These are phyloP conservation scores for Sigmodon hispidus DNA, from an alignment of 2,113 vertebrate species.

Conservation along the genomic window DNA sequence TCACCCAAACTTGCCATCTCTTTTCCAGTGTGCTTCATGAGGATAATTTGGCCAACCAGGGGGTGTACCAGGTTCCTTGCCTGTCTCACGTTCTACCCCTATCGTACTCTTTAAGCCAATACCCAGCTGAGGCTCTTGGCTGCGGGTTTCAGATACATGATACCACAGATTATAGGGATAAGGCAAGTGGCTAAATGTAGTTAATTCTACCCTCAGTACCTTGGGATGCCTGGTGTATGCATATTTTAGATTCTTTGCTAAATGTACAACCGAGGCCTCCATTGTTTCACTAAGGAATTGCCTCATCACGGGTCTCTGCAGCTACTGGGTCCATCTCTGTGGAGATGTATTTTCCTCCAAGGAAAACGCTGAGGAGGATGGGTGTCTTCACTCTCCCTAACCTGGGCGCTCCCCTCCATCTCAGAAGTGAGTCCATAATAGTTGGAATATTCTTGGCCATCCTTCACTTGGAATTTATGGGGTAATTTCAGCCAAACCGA, in stretches of 20 bases:
- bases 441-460: constrained; percentile 86
- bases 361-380: constrained; percentile 70
- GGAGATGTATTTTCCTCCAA: constrained; percentile 22
- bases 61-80: too few relatives aligned
- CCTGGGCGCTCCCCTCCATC: constrained; percentile 76
- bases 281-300: constrained; percentile 74
- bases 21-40: not conserved
- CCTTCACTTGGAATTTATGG: constrained; percentile 88
- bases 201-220: not conserved
- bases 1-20: not conserved
- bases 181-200: not conserved
- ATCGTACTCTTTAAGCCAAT: not conserved
- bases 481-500: constrained; percentile 87
- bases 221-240: not conserved
- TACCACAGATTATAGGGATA: not conserved
- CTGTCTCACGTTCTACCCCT: not conserved
- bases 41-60: not conserved
- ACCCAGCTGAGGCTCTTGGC: not conserved
- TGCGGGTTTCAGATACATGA: too few relatives aligned
- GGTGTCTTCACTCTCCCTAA: constrained; percentile 69
- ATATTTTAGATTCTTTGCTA: constrained; percentile 26
- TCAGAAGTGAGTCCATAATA: constrained; percentile 83
- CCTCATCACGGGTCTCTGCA: constrained; percentile 65
- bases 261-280: constrained; percentile 65
- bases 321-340: constrained; percentile 65